These are phyloP conservation scores for Saccostrea glomerata DNA, from an alignment of 1,140 invertebrate genomes.

Conservation along the genomic window DNA sequence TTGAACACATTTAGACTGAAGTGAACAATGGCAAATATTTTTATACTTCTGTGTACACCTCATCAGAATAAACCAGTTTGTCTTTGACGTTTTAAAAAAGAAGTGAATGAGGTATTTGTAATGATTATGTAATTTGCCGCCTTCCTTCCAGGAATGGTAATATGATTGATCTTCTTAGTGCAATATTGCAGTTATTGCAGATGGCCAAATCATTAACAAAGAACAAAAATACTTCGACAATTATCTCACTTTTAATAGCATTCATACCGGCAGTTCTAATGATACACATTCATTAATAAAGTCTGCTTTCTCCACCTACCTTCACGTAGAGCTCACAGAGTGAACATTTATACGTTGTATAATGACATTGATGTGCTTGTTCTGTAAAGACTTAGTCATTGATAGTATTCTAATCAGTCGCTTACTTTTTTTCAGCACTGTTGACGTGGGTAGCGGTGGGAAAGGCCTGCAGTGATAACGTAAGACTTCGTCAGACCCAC, in stretches of 20 bases:
- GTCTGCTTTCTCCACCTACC: not conserved
- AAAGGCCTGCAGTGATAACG: constrained; percentile 17
- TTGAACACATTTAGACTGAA: not conserved
- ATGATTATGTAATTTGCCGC: too few relatives aligned
- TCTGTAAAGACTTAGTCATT: not conserved
- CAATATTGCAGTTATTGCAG: too few relatives aligned
- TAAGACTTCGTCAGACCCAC: not conserved
- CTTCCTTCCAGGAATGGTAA: too few relatives aligned
- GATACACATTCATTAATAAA: constrained; percentile 18
- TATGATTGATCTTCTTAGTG: too few relatives aligned
- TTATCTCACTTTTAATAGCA: too few relatives aligned
- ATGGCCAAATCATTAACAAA: too few relatives aligned
- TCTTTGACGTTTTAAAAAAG: too few relatives aligned
- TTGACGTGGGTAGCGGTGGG: constrained; percentile 34
- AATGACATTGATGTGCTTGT: not conserved
- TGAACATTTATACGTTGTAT: not conserved
- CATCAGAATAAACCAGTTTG: too few relatives aligned
- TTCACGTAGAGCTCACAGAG: not conserved
- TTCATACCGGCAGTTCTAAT: not conserved
- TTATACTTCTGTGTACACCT: too few relatives aligned
- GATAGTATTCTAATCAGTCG: not conserved
- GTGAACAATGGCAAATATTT: not conserved
- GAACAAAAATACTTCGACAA: too few relatives aligned
- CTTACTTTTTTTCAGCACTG: constrained; percentile 14
- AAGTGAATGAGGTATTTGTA: too few relatives aligned